A percentile compares a stretch with the other conserved stretches of the same genome.
Conservation (phyloP, 2,888 invertebrate genomes). For the Nymphalis urticae region DNA sequence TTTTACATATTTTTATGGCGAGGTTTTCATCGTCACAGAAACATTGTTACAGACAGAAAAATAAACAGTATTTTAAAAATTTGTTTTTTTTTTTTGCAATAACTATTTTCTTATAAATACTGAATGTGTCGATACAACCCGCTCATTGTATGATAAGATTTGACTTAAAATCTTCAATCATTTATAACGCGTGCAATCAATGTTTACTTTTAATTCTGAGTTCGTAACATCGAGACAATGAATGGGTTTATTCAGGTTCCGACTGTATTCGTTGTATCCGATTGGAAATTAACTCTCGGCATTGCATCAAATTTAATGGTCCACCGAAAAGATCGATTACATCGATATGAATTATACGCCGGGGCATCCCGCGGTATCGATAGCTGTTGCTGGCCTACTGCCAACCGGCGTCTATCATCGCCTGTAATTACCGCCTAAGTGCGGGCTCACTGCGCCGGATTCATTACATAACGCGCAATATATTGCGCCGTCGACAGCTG, state of each 20-base stretch:
- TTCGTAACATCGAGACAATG: not conserved
- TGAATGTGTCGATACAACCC: too few relatives aligned
- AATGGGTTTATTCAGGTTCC: conserved; percentile 7
- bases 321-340: conserved; percentile 42
- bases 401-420: conserved; percentile 41
- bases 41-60: too few relatives aligned
- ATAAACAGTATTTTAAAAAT: too few relatives aligned
- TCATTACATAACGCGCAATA: conserved; percentile 38
- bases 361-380: conserved; percentile 39
- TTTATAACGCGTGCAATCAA: not conserved
- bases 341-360: conserved; percentile 42
- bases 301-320: conserved; percentile 41
- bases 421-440: conserved; percentile 42
- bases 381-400: conserved; percentile 40
- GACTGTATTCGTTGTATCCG: conserved; percentile 30
- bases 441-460: conserved; percentile 34
- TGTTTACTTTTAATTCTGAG: conserved; percentile 5
- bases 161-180: not conserved
- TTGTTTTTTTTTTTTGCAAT: too few relatives aligned
- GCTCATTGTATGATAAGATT: too few relatives aligned
- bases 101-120: too few relatives aligned
- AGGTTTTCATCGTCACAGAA: too few relatives aligned
- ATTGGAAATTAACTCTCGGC: conserved; percentile 43
- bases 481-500: conserved; percentile 40
- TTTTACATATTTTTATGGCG: too few relatives aligned